Percentiles rank a stretch among this genome's conserved stretches.
Evolutionary conservation across 2,113 vertebrate genomes (phyloP).

Genomic region (Zeus faber): DNA sequence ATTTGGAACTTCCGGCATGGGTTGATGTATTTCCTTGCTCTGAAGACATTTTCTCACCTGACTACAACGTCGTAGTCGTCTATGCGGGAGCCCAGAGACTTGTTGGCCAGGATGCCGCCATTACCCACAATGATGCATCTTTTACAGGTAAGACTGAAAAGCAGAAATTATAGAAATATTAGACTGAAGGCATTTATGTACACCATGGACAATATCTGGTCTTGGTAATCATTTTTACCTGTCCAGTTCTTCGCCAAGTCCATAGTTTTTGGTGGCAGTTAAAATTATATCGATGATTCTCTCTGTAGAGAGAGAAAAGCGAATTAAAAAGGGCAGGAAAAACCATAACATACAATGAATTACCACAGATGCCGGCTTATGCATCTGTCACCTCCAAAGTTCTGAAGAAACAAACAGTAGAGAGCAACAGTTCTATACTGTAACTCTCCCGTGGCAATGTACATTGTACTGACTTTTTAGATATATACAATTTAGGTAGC

Average conservation of each 20-base stretch:
- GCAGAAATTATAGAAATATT: neutral
- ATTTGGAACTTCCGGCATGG: too few species aligned
- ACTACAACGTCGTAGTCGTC: conserved; percentile 93
- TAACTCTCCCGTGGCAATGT: too few species aligned
- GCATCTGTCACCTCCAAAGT: too few species aligned
- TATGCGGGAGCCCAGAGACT: conserved; percentile 91
- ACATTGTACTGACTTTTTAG: too few species aligned
- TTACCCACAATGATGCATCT: conserved; percentile 95
- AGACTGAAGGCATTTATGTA: neutral
- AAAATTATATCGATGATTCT: conserved; percentile 92
- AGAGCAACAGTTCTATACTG: too few species aligned
- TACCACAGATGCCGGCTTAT: too few species aligned
- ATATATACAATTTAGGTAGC: too few species aligned
- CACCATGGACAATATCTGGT: too few species aligned
- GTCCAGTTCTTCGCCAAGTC: conserved; percentile 86
- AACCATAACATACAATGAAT: too few species aligned
- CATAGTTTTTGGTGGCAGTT: conserved; percentile 85
- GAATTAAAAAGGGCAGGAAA: neutral
- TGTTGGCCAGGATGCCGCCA: conserved; percentile 94
- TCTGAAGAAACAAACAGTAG: too few species aligned
- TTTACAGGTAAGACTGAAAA: conserved; percentile 84
- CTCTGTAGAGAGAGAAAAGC: conserved; percentile 70
- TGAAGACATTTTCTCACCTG: conserved; percentile 78
- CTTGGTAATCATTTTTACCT: conserved; percentile 71
- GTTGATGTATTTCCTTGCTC: too few species aligned